Evolutionary conservation across 30 jellyfish, hydroid and myxozoan genomes (phyloP).

Genomic region (Mastigias papua): DNA sequence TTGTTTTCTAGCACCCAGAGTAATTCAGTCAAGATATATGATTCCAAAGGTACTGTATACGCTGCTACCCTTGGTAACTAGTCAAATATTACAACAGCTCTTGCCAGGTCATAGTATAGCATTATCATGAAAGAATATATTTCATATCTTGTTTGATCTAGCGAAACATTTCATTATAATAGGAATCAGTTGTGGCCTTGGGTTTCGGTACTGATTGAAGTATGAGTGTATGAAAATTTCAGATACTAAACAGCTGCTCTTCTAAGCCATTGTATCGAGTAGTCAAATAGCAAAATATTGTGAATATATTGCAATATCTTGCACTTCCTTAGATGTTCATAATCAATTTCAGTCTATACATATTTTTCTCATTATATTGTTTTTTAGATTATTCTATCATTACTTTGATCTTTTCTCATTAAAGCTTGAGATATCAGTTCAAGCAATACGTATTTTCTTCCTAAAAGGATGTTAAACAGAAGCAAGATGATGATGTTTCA

Average conservation of each 20-base stretch:
- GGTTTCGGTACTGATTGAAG: neutral
- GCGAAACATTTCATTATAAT: neutral
- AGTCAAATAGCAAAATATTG: too few species aligned
- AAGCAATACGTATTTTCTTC: neutral
- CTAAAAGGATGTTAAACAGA: neutral
- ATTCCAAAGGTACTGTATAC: constrained; percentile 56
- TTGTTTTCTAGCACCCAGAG: constrained; percentile 42
- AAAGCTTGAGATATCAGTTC: neutral
- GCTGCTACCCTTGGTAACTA: neutral
- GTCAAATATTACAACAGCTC: neutral
- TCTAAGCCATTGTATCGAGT: too few species aligned
- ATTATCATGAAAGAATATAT: neutral
- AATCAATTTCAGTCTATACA: too few species aligned
- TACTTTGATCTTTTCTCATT: neutral
- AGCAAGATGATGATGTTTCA: neutral
- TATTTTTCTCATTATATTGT: too few species aligned
- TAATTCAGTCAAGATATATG: constrained; percentile 62
- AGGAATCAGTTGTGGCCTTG: neutral
- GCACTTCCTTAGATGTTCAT: too few species aligned
- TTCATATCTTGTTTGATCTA: neutral
- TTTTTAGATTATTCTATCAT: too few species aligned
- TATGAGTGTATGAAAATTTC: too few species aligned
- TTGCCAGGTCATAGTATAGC: neutral
- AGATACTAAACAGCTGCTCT: too few species aligned
- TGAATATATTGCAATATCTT: too few species aligned